phyloP scores from a whole-genome alignment of 2,888 invertebrate genomes.

The Plusia festucae region DNA sequence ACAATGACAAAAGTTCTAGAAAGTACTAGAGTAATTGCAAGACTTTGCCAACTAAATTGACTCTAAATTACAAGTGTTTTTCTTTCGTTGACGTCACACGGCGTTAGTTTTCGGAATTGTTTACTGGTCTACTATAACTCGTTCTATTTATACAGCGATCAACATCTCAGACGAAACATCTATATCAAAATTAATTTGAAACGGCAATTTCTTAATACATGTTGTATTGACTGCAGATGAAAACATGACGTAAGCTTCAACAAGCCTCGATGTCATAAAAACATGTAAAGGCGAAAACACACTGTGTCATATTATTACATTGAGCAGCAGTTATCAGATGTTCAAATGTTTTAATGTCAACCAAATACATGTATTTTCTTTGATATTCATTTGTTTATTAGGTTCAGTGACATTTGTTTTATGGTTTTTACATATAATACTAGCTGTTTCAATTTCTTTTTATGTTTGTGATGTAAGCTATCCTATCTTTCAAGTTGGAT shows the following conservation, averaged over 20 bases:
- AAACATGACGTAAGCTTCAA: slow-evolving; percentile 50
- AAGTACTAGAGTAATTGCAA: slow-evolving; percentile 17
- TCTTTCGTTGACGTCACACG: slow-evolving; percentile 33
- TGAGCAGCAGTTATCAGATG: background rate
- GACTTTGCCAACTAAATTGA: slow-evolving; percentile 24
- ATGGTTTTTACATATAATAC: too few relatives aligned
- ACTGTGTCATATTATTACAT: background rate
- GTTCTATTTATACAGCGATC: slow-evolving; percentile 28
- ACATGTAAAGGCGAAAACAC: slow-evolving; percentile 17
- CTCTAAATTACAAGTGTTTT: slow-evolving; percentile 32
- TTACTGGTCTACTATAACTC: slow-evolving; percentile 1
- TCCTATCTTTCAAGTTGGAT: too few relatives aligned
- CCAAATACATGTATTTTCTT: background rate
- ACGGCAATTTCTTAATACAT: slow-evolving; percentile 30
- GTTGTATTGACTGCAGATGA: slow-evolving; percentile 6
- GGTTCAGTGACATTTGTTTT: background rate
- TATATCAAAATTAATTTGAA: background rate
- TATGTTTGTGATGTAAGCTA: too few relatives aligned
- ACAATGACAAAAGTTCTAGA: slow-evolving; percentile 26
- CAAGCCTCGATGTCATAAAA: slow-evolving; percentile 37
- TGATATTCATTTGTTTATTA: background rate
- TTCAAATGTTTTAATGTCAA: slow-evolving; percentile 2
- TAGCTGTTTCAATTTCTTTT: too few relatives aligned
- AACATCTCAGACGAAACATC: slow-evolving; percentile 14
- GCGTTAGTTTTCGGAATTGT: slow-evolving; percentile 26